Percentiles rank a stretch among this genome's conserved stretches.
Evolutionary conservation across 2,797 vertebrate species (phyloP).

Genomic region (Trachurus trachurus): DNA sequence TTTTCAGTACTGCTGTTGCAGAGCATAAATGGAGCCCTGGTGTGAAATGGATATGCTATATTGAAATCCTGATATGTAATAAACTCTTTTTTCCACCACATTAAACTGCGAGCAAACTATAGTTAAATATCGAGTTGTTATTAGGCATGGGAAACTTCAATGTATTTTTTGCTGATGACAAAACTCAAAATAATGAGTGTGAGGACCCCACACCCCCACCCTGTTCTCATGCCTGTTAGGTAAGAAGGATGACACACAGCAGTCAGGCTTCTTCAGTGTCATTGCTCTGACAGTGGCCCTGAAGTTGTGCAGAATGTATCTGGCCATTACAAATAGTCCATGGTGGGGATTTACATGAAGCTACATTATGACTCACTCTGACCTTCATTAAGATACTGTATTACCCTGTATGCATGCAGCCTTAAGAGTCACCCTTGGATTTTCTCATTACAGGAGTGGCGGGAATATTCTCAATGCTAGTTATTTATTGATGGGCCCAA

Average conservation of each 20-base stretch:
- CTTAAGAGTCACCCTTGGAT: constrained; percentile 1
- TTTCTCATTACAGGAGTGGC: neutral
- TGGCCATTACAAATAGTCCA: constrained; percentile 41
- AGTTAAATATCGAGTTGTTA: neutral
- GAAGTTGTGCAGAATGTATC: constrained; percentile 50
- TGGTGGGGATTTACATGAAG: constrained; percentile 33
- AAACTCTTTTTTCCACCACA: neutral
- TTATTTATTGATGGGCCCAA: neutral
- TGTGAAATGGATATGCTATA: neutral
- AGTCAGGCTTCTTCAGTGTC: constrained; percentile 43
- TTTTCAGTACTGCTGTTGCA: neutral
- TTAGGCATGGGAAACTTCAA: neutral
- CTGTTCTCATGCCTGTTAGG: neutral
- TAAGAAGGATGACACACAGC: constrained; percentile 7
- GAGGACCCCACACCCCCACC: neutral
- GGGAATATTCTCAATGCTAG: neutral
- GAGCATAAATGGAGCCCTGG: neutral
- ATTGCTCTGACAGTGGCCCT: constrained; percentile 43
- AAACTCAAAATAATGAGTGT: constrained; percentile 39
- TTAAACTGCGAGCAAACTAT: neutral
- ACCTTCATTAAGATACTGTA: constrained; percentile 47
- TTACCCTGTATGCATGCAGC: neutral
- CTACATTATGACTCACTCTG: constrained; percentile 31
- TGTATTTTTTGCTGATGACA: constrained; percentile 27
- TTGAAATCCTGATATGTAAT: neutral